Evolutionary conservation across 2,797 vertebrate genomes (phyloP), one percentile per base, ranked within the genome.

Genomic region (Dicrostonyx torquatus): DNA sequence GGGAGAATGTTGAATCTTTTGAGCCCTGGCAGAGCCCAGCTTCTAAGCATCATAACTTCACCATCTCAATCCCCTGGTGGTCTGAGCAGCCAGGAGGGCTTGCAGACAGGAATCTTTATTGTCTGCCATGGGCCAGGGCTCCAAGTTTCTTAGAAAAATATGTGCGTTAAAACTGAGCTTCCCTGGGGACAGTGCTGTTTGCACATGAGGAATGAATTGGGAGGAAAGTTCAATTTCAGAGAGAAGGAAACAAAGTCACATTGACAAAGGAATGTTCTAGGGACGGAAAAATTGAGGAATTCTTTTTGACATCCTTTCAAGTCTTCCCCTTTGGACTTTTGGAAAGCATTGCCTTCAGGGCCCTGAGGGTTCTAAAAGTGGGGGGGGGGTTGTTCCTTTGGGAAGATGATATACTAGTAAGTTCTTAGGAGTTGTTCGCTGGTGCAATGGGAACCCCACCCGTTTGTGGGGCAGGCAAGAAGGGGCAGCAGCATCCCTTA

Each of bases 81-180:
- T 93, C 90, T 75, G 34, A 77, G 86, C 79, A 60, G 88, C 72
- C 18, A 85, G 84, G 92, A 89, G 90, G 86, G 79, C 89, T 75
- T 94, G 48, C 92, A 97, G 96, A 95, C 94, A 87, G 73, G 93
- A 92, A 82, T 89, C 97, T 96, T 95, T 97, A 95, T 96, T 97
- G 96, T 97, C 94, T 97, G 95, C 73, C 0, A 6, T 11, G 75
- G 90, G 90, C 90, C 48, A 34, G 24, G 6, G 89, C 93, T 93
- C 96, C 0, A 4, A 95, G 95, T 95, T 90, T 53, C 94, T 95
- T 93, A 94, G 93, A 87, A 97, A 97, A 96, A 95, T 79, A 78
- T 40, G 79, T 90, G 96, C 62, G 75, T 95, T 93, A 87, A 93
- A 95, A 31, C 87, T 3, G 40, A 94, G 93, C 92, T 87, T 97